These are phyloP conservation scores for Macroglossus sobrinus DNA, from an alignment of 2,113 vertebrate species.

Conservation along the genomic window DNA sequence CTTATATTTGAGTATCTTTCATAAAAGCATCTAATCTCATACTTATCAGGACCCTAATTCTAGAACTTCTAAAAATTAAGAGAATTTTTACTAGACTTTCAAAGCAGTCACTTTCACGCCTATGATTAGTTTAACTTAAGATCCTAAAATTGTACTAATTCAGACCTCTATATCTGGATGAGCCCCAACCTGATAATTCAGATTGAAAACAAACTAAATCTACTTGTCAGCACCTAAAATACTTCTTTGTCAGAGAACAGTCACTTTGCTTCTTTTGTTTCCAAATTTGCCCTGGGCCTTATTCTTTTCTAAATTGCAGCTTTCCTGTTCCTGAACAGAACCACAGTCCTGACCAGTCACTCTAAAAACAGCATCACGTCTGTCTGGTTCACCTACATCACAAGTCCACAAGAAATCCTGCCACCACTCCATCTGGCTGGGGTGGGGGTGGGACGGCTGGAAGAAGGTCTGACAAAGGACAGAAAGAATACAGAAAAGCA, in stretches of 20 bases:
- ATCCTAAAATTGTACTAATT: not conserved
- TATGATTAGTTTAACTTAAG: not conserved
- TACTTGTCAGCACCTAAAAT: conserved; percentile 43
- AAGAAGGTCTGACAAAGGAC: conserved; percentile 32
- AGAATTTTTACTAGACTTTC: not conserved
- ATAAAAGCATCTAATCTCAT: not conserved
- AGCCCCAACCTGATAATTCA: not conserved
- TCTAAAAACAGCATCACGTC: conserved; percentile 59
- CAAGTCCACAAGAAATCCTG: not conserved
- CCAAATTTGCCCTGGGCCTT: conserved; percentile 46
- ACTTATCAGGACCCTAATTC: not conserved
- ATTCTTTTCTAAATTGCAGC: conserved; percentile 50
- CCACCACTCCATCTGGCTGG: not conserved
- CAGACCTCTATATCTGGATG: not conserved
- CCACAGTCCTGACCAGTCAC: conserved; percentile 43
- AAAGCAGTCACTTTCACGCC: not conserved
- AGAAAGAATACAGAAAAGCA: not conserved
- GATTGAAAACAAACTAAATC: conserved; percentile 47
- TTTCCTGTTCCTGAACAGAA: conserved; percentile 55
- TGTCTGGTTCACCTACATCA: not conserved
- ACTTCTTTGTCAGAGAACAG: not conserved
- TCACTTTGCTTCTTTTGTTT: conserved; percentile 43
- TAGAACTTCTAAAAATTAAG: conserved; percentile 14
- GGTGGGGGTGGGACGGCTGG: not conserved
- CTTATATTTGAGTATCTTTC: not conserved